Evolutionary conservation across 1,140 invertebrate genomes (phyloP), one percentile per base, ranked within the genome.

Genomic region (Atta colombica): DNA sequence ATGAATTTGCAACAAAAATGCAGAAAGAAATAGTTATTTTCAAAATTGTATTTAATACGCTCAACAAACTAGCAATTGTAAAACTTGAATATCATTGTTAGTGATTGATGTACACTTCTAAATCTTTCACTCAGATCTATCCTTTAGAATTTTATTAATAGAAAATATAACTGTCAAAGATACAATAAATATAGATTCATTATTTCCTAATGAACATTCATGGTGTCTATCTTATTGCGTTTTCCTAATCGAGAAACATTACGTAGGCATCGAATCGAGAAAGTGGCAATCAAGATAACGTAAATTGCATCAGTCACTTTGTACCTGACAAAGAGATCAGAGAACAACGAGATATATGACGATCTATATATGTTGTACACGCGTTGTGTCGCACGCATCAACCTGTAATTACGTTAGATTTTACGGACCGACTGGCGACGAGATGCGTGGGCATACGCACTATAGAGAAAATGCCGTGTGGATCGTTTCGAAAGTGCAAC

Each of bases 401-500:
- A 21, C 45, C 60, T 77, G 72, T 86, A 90, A 90, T 88, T 72
- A 85, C 58, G 45, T 65, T 68, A n/a, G 69, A 92, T 89, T 90
- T 90, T 61, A 89, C 71, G 87, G 58, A 87, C 89, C 77, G 66
- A 10, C 16, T 66, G 84, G 58, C 55, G 77, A 88, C 61, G 25
- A 60, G 25, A 39, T 45, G 85, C 77, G 89, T 89, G 87, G 86
- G 86, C 53, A 74, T 39, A 72, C 68, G 77, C 35, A 82, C 63
- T 58, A 51, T 35, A 10, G 65, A 80, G 75, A 86, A 61, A 80
- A 87, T 63, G 68, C 80, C 35, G 75, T 77, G 68, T 51, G 63
- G 71, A 77, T 78, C 51, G 66, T 88, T 87, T 92, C 69, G 87
- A 91, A 90, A 93, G 89, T 78, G 89, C 85, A 77, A 77, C 86